Evolutionary conservation across 2,888 invertebrate species (phyloP), one percentile per base, ranked within the genome.

Genomic region (Linyphia triangularis): DNA sequence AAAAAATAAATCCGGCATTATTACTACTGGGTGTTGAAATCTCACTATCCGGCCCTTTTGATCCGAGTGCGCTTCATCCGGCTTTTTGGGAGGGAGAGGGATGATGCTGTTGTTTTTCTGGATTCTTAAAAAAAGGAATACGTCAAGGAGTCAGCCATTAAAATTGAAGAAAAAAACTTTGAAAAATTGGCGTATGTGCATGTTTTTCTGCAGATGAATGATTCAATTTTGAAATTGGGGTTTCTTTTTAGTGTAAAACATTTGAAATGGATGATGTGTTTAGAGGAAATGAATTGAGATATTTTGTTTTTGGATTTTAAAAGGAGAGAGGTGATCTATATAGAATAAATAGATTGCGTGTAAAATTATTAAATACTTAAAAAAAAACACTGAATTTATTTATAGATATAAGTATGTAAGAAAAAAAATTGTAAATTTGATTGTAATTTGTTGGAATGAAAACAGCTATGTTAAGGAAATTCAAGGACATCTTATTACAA

Each of bases 1-100:
- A 88, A 88, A 83, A 88, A 77, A 83, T 88, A 83, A 88, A 88
- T 88, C 88, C 88, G 65, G 63, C 43, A 83, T 82, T 88, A 88
- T 88, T 88, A 88, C 83, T 88, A 77, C 77, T 88, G 77, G 77
- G 88, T 82, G 77, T 83, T 83, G 82, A 88, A 88, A 88, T 88
- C 88, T 88, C 73, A 61, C 88, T 88, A 81, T 82, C 82, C 82
- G 30, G 75, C 24, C 61, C 22, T 73, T 24, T 33, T 30, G 69
- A 61, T 77, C 77, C 70, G 51, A n/a, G 51, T 59, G 16, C 59
- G 40, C 40, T 77, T 77, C 77, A 43, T 72, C 30, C 28, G 51
- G 78, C 37, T 63, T 78, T 77, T n/a, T n/a, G n/a, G n/a, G n/a
- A n/a, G 51, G 22, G 9, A 69, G 43, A 59, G 33, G 73, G 70